phyloP scores from a whole-genome alignment of 2,888 invertebrate genomes.

The Galerucella nymphaeae region DNA sequence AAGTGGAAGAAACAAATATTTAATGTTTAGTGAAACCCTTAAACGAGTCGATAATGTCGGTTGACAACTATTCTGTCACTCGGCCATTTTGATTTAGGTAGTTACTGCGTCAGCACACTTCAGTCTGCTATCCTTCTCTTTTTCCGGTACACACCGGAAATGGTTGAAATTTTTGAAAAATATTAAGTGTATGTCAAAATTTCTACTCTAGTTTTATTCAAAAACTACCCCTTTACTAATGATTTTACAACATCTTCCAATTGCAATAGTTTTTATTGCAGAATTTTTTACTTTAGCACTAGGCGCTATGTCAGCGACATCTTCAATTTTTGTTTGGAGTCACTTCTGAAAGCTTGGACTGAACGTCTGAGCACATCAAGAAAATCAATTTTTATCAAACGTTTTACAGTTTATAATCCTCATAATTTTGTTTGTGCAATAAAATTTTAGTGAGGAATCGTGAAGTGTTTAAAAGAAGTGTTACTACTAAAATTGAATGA shows the following conservation, averaged over 20 bases:
- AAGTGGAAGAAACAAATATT: background rate
- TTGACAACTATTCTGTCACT: slow-evolving; percentile 10
- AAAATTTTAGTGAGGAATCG: slow-evolving; percentile 42
- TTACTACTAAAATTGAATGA: slow-evolving; percentile 54
- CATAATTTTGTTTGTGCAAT: slow-evolving; percentile 28
- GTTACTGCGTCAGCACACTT: slow-evolving; percentile 20
- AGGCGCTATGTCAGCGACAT: slow-evolving; percentile 47
- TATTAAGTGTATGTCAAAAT: slow-evolving; percentile 24
- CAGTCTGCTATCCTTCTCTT: slow-evolving; percentile 44
- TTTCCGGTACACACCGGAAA: slow-evolving; percentile 55
- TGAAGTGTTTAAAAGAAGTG: slow-evolving; percentile 39
- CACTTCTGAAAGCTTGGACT: slow-evolving; percentile 49
- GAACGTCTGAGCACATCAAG: slow-evolving; percentile 40
- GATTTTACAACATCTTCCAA: background rate
- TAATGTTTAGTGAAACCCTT: background rate
- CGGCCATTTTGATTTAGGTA: slow-evolving; percentile 29
- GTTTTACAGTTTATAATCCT: slow-evolving; percentile 33
- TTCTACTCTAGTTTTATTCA: slow-evolving; percentile 8
- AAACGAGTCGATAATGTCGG: slow-evolving; percentile 26
- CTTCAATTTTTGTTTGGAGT: slow-evolving; percentile 47
- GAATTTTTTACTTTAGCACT: slow-evolving; percentile 15
- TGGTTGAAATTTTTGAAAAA: slow-evolving; percentile 45
- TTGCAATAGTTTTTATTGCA: background rate
- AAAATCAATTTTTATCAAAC: slow-evolving; percentile 40
- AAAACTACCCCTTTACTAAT: slow-evolving; percentile 7